Evolutionary conservation across 2,797 vertebrate species (phyloP), one percentile per base, ranked within the genome.

Genomic region (Sphenopsis melanotis): DNA sequence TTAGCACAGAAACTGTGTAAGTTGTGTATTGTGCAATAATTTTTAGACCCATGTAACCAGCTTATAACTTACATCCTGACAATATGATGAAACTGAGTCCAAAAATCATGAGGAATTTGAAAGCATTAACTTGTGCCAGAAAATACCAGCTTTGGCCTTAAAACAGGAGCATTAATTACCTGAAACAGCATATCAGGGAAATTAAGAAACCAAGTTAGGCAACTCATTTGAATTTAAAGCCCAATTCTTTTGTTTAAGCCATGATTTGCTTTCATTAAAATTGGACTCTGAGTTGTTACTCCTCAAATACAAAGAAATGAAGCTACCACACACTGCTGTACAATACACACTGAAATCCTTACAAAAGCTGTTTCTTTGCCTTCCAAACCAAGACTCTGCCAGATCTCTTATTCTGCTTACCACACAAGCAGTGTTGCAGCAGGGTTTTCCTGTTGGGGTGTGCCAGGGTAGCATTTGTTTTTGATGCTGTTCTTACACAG

Each of bases 51-150:
- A 53, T 15, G 37, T 53, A 93, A 83, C 26, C 50, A 61, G 37
- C 26, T 82, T 65, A 71, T 44, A 94, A 88, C n/a, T 80, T 68
- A 87, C 59, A 92, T 87, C 70, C 68, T 85, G 74, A 65, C 52
- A 77, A 72, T 64, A 75, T 24, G 56, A 90, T 77, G 74, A 91
- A 95, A 88, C 23, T 8, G 57, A 94, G 46, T n/a, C 59, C 41
- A 94, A 88, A 96, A 83, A 82, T 66, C 82, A 94, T 57, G 11
- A 59, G 66, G 57, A 84, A 96, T 95, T 89, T 72, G 46, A 77
- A 83, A 88, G 75, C 50, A 88, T 37, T 59, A 80, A 52, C 18
- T 74, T 75, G 49, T 82, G 44, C 18, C 53, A 85, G 63, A 92
- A 81, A 60, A 76, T 36, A 94, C 24, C 9, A 12, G 36, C n/a